Evolutionary conservation across 2,113 vertebrate genomes (phyloP).

Genomic region (Ardeotis arabs): DNA sequence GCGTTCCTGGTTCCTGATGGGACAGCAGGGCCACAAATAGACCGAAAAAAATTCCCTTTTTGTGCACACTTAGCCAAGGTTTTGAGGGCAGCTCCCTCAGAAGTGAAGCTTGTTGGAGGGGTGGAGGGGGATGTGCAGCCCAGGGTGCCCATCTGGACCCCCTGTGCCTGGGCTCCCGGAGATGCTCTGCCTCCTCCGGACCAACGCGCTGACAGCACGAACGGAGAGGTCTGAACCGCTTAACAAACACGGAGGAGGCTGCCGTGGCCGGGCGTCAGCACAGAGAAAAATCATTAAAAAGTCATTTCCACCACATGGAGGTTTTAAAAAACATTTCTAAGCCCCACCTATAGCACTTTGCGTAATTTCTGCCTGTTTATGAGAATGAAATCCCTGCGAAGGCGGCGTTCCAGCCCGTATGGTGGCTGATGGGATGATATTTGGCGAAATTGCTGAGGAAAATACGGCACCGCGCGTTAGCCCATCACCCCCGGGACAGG

Average conservation of each 20-base stretch:
- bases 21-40: rapidly evolving
- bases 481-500: rapidly evolving
- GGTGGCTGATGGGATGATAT: not conserved
- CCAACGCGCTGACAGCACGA: rapidly evolving
- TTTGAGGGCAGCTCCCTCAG: not conserved
- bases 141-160: rapidly evolving
- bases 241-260: not conserved
- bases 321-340: not conserved
- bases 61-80: rapidly evolving
- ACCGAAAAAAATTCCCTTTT: not conserved
- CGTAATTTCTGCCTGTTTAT: slow-evolving; percentile 31
- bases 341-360: not conserved
- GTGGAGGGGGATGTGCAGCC: not conserved
- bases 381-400: not conserved
- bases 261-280: not conserved
- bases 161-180: not conserved
- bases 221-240: not conserved
- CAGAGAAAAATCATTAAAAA: slow-evolving; percentile 14
- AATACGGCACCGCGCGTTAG: not conserved
- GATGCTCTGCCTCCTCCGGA: rapidly evolving
- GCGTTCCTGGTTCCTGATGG: not conserved
- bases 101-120: rapidly evolving
- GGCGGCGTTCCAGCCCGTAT: not conserved
- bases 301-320: slow-evolving; percentile 14
- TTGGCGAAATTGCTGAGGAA: not conserved